Base-by-base conservation (phyloP, 2,113 vertebrate species). In the Entomyzon cyanotis region DNA sequence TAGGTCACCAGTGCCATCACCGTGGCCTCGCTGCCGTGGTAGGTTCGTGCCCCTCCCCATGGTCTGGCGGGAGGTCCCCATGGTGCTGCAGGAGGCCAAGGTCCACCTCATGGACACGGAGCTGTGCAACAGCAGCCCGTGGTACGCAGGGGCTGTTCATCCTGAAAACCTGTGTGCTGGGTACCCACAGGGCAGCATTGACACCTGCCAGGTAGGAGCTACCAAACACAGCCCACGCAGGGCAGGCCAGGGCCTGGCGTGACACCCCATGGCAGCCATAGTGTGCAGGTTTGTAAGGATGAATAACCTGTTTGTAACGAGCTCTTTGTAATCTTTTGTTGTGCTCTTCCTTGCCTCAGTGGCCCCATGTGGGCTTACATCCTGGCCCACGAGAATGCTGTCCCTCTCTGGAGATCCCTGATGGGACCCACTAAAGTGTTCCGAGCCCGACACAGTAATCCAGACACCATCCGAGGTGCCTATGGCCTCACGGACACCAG, bases 401-500 rank as follows among this genome's bases (percentile, higher is more conserved):
- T 99, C 35, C 84, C 91, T 6, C 97, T 97, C 93, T 99, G 99
- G 99, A 98, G 99, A 79, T 98, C 97, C 3, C 80, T 99, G 84
- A 99, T 99, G 99, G 99, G 99, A 31, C 99, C 99, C 31, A 99
- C 99, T 71, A 99, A 98, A 97, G 99, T 99, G 62, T 99, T 98
- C 94, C 98, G 81, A 96, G 99, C 99, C 33, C 98, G 97, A 74
- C 97, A 98, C 93, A 96, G 95, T 0, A 96, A 98, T 9, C 99
- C 99, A 0, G 89, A 96, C 49, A 98, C 98, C 52, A 98, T 99
- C 84, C 98, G 99, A 25, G 99, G 98, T 42, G 96, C 98, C 53
- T 99, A 98, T 0, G 99, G 99, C 64, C 98, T 99, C 95, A 99
- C 99, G 0, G 99, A 99, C 96, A 99, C 99, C 62, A 98, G 99